Evolutionary conservation across 2,113 vertebrate species (phyloP), one percentile per base, ranked within the genome.

Genomic region (Pachycephala philippinensis): DNA sequence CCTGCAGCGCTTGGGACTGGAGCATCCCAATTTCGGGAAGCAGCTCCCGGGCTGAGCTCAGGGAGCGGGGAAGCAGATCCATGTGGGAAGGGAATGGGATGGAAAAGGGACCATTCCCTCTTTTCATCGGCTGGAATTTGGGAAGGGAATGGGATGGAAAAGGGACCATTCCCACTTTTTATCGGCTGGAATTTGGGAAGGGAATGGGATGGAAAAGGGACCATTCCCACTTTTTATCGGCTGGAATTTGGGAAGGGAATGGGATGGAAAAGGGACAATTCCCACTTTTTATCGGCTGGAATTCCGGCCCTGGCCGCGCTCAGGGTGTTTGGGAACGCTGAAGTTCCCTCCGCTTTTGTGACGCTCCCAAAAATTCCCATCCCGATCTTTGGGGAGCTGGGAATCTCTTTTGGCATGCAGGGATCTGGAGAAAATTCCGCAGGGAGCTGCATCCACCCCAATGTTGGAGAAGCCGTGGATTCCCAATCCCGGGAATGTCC

Each of bases 41-140:
- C 3, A 3, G 45, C 13, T n/a, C n/a, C 26, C 53, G 37, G 23
- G 15, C 33, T 27, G 22, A 89, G 76, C 22, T 56, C 56, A 17
- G 2, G 2, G 30, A 23, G 5, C 6, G 4, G 42, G 66, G 47
- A 21, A 65, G 28, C 13, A 49, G 19, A 39, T 89, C 74, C 19
- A 0, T 1, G 15, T 8, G 37, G n/a, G 50, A 17, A 27, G 10
- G 45, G 42, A 75, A 37, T 3, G 11, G 9, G 44, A n/a, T n/a
- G n/a, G n/a, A n/a, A n/a, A n/a, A n/a, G n/a, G n/a, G n/a, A n/a
- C n/a, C n/a, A n/a, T n/a, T n/a, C n/a, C n/a, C n/a, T n/a, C n/a
- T n/a, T n/a, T n/a, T n/a, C n/a, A n/a, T n/a, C n/a, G n/a, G n/a
- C n/a, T n/a, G n/a, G n/a, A n/a, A n/a, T n/a, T n/a, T n/a, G n/a